Conservation (phyloP, 2,888 invertebrate species). For the Cryptocheilus praepositus region DNA sequence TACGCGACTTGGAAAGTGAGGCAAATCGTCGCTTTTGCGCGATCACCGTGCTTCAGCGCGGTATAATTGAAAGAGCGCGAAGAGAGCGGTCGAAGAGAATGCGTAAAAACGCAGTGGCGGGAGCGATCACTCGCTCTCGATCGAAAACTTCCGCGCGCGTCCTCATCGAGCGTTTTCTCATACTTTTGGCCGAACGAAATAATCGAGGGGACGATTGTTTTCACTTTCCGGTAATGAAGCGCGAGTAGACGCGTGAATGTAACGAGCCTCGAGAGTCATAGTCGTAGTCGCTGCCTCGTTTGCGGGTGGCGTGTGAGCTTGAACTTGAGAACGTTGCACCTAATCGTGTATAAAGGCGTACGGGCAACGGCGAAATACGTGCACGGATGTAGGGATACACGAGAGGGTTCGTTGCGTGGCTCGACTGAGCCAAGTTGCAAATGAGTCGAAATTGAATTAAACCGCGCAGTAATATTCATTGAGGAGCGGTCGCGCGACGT, state of each 20-base stretch:
- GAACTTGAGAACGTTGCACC: slow-evolving; percentile 51
- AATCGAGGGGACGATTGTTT: neutral
- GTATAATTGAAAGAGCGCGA: slow-evolving; percentile 34
- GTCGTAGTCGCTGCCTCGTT: slow-evolving; percentile 24
- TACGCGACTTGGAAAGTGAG: slow-evolving; percentile 58
- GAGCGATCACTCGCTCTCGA: neutral
- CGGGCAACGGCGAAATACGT: slow-evolving; percentile 30
- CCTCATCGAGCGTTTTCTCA: too few species aligned
- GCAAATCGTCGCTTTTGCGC: slow-evolving; percentile 43
- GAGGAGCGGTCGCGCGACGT: too few species aligned
- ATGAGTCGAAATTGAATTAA: neutral
- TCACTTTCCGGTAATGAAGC: neutral
- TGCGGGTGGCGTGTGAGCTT: slow-evolving; percentile 49
- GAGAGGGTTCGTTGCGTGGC: slow-evolving; percentile 35
- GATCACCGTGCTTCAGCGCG: slow-evolving; percentile 18
- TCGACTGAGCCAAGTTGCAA: neutral
- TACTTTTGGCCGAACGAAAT: neutral
- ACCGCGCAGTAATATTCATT: neutral
- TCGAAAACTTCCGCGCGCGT: too few species aligned
- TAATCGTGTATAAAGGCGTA: slow-evolving; percentile 33
- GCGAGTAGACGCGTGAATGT: too few species aligned
- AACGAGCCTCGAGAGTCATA: too few species aligned
- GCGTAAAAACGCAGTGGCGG: neutral
- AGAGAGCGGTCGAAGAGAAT: slow-evolving; percentile 5
- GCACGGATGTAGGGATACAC: slow-evolving; percentile 24